Evolutionary conservation across 2,888 invertebrate species (phyloP).

Genomic region (Epistrophe grossulariae): DNA sequence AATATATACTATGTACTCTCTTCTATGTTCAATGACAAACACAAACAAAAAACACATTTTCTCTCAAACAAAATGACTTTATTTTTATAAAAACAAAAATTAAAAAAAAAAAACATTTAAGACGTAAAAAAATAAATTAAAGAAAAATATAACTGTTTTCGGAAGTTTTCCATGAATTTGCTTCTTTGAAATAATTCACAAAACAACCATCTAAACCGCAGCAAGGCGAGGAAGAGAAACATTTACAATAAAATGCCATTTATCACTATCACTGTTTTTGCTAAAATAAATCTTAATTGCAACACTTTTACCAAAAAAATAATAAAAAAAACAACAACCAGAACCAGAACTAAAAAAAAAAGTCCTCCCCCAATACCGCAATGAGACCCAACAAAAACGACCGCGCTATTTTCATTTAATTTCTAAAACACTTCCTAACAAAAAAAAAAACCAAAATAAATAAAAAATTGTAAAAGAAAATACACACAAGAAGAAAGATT

Average conservation of each 20-base stretch:
- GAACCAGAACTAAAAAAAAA: conserved; percentile 7
- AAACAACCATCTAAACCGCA: neutral
- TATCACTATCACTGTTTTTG: conserved; percentile 53
- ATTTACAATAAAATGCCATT: conserved; percentile 51
- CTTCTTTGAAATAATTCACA: neutral
- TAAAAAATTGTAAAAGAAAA: conserved; percentile 14
- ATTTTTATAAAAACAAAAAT: too few relatives aligned
- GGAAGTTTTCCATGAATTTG: conserved; percentile 3
- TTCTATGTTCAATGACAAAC: neutral
- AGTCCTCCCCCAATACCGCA: conserved; percentile 15
- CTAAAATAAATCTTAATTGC: conserved; percentile 72
- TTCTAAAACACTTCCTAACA: conserved; percentile 61
- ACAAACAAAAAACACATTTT: neutral
- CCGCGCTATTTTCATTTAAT: conserved; percentile 65
- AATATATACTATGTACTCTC: too few relatives aligned
- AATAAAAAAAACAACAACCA: neutral
- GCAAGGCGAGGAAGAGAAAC: conserved; percentile 21
- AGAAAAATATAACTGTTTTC: neutral
- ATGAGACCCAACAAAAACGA: conserved; percentile 53
- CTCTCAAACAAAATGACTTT: neutral
- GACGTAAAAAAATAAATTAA: conserved; percentile 7
- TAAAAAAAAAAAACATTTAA: neutral
- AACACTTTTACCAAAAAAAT: conserved; percentile 46
- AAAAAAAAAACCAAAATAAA: conserved; percentile 2
- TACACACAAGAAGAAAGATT: conserved; percentile 1